phyloP scores from a whole-genome alignment of 2,888 invertebrate species.

The Tanypteryx hageni region DNA sequence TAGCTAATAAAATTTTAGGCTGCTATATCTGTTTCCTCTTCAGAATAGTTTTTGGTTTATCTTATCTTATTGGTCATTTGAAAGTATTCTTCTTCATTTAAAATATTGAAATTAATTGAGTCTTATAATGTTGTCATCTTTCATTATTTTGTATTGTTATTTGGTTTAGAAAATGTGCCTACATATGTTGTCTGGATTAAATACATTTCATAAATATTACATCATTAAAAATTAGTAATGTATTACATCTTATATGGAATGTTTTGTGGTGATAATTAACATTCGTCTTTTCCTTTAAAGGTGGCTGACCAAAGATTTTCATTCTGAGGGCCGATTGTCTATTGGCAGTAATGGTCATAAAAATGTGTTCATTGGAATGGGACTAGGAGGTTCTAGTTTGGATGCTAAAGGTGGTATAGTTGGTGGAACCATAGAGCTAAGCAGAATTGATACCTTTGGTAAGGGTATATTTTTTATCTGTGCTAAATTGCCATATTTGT shows the following conservation, averaged over 20 bases:
- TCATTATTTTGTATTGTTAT: too few relatives aligned
- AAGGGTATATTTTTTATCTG: conserved; percentile 72
- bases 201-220: too few relatives aligned
- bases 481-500: neutral
- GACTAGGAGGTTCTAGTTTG: conserved; percentile 91
- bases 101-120: too few relatives aligned
- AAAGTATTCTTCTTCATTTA: too few relatives aligned
- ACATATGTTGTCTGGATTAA: too few relatives aligned
- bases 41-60: too few relatives aligned
- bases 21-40: too few relatives aligned
- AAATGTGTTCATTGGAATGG: conserved; percentile 92
- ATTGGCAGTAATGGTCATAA: conserved; percentile 97
- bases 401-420: conserved; percentile 99
- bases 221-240: too few relatives aligned
- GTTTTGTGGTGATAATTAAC: neutral
- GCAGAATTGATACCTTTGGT: conserved; percentile 91
- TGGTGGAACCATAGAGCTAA: conserved; percentile 95
- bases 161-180: too few relatives aligned
- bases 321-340: conserved; percentile 92
- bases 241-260: neutral
- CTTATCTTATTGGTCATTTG: too few relatives aligned
- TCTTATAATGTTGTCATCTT: too few relatives aligned
- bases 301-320: conserved; percentile 95
- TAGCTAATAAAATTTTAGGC: too few relatives aligned
- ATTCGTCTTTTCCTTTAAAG: conserved; percentile 75